These are phyloP conservation scores for Oriolus oriolus DNA, from an alignment of 2,113 vertebrate genomes.

Conservation along the genomic window DNA sequence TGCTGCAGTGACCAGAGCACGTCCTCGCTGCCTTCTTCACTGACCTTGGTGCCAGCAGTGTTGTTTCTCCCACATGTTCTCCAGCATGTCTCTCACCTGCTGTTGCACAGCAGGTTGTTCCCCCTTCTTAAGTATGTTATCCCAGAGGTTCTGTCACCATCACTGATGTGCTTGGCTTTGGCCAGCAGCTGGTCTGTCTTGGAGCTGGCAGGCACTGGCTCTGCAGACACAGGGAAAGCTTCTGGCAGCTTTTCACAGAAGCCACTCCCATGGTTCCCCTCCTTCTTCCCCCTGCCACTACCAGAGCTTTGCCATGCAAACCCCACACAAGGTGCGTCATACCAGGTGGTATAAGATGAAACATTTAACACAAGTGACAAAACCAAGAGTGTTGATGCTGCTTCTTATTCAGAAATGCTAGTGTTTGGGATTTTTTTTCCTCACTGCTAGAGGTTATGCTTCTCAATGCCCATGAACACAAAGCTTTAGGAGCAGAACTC, in stretches of 20 bases:
- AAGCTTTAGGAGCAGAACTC: not conserved
- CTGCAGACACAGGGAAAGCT: not conserved
- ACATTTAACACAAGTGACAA: not conserved
- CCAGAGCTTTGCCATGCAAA: not conserved
- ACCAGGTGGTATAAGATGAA: not conserved
- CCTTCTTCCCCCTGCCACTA: not conserved
- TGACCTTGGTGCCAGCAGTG: not conserved
- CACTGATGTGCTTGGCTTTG: not conserved
- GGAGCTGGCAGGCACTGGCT: not conserved
- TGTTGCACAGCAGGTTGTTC: not conserved
- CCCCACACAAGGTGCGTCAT: not conserved
- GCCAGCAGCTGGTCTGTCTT: not conserved
- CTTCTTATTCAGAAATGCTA: not conserved
- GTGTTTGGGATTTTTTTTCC: not conserved
- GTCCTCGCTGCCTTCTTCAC: not conserved
- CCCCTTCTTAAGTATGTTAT: not conserved
- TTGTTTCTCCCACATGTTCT: not conserved
- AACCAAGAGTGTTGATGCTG: not conserved
- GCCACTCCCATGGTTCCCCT: not conserved
- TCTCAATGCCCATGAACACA: not conserved
- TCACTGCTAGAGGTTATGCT: not conserved
- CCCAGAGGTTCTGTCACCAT: not conserved
- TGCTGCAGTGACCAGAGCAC: not conserved
- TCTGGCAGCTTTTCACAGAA: not conserved
- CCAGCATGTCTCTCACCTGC: not conserved